phyloP scores from a whole-genome alignment of 2,888 invertebrate genomes.

The Graphium colonna region DNA sequence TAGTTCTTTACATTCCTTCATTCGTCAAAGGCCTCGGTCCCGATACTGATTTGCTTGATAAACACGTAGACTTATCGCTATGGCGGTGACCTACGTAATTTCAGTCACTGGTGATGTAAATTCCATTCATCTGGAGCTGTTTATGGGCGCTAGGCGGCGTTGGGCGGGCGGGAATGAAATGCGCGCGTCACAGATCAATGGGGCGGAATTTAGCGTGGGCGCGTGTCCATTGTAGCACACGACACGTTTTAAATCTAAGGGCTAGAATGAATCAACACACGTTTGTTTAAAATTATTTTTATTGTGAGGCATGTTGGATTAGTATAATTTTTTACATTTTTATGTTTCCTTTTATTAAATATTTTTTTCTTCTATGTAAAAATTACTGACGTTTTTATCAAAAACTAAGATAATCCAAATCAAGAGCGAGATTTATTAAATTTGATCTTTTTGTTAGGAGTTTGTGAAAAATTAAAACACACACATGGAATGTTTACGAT shows the following conservation, averaged over 20 bases:
- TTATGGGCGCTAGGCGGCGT: conserved; percentile 37
- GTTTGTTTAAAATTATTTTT: no score
- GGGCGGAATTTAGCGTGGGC: conserved; percentile 28
- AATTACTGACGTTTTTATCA: no score
- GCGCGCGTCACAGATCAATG: conserved; percentile 51
- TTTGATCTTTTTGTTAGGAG: no score
- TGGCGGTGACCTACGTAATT: conserved; percentile 15
- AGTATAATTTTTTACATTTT: no score
- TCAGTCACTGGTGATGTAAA: conserved; percentile 29
- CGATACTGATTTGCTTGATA: conserved; percentile 14
- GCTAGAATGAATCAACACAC: no score
- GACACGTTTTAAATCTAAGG: neutral
- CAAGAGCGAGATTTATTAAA: no score
- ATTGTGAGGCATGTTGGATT: no score
- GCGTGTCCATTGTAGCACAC: conserved; percentile 32
- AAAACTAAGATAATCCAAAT: no score
- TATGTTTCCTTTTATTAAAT: no score
- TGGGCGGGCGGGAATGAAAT: conserved; percentile 39
- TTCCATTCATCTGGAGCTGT: conserved; percentile 52
- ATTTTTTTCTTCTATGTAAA: no score
- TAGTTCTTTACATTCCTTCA: neutral
- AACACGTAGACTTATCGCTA: conserved; percentile 17
- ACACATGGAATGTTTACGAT: no score
- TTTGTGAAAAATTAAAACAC: no score
- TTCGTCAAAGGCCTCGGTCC: conserved; percentile 4